Base-by-base conservation (phyloP, 2,888 invertebrate genomes). In the Petrophora chlorosata region DNA sequence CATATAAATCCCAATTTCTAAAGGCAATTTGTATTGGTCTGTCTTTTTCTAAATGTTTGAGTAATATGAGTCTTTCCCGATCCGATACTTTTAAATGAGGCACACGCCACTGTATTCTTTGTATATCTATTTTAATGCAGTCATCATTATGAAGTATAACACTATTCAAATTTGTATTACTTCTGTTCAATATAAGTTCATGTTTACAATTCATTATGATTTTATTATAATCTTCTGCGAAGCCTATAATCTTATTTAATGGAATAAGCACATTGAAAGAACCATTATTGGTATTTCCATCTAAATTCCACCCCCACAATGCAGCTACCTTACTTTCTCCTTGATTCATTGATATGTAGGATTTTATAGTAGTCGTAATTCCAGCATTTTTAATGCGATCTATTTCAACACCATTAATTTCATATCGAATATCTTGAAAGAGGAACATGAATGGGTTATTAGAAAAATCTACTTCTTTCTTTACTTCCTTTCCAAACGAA, bases 301-400 rank as follows among this genome's bases (percentile, higher is more conserved):
- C 34, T n/a, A n/a, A n/a, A 23, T 35, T 47, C 50, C 47, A 56
- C 0, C 56, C 47, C 56, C 53, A 63, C 49, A 68, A 67, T 34
- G 58, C 53, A 3, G 66, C 51, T 19, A 39, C 41, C 43, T 53
- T 59, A 35, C 50, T 54, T 53, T 72, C 66, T 29, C 56, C 64
- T n/a, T 43, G 28, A 38, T 58, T 73, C 43, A 68, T 54, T 8
- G 77, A 79, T 5, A 71, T 52, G 45, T 61, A 76, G 39, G 65
- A 66, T 67, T 82, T 79, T 32, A 54, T 46, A 10, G 49, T 32
- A n/a, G 53, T 41, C 9, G 42, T 49, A 1, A 49, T 48, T 30
- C 49, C 53, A 3, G 34, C 13, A 19, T 39, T 28, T 29, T 8
- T 17, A 29, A 4, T 29, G 13, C 43, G 17, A 28, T 25, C 25